Percentiles rank a stretch among this genome's conserved stretches.
phyloP scores from a whole-genome alignment of 2,888 invertebrate genomes.

The Pollenia amentaria region DNA sequence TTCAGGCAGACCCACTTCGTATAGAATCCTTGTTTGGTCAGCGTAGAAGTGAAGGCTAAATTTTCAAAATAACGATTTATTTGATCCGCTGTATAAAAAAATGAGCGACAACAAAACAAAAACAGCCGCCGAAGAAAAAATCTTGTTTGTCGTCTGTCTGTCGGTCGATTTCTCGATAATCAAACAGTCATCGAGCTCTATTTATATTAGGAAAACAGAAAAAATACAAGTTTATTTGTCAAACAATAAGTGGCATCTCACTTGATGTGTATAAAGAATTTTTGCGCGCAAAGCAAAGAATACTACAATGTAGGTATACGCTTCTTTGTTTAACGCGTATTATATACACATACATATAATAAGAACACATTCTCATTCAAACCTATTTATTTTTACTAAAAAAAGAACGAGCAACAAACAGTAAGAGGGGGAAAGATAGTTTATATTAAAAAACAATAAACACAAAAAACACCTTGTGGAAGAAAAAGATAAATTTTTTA shows the following conservation, averaged over 20 bases:
- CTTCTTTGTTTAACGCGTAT: too few relatives aligned
- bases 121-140: background rate
- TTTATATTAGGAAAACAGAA: slow-evolving; percentile 77
- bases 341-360: background rate
- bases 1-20: too few relatives aligned
- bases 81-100: background rate
- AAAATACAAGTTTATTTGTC: slow-evolving; percentile 41
- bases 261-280: slow-evolving; percentile 45
- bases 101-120: background rate
- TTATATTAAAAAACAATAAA: background rate
- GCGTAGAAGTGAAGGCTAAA: too few relatives aligned
- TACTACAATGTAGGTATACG: slow-evolving; percentile 18
- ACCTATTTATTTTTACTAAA: too few relatives aligned
- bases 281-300: slow-evolving; percentile 35
- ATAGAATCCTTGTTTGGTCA: too few relatives aligned
- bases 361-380: too few relatives aligned
- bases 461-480: slow-evolving; percentile 3
- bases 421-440: slow-evolving; percentile 2
- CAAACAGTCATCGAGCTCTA: slow-evolving; percentile 80
- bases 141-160: background rate
- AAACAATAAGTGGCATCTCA: slow-evolving; percentile 56
- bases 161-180: slow-evolving; percentile 76
- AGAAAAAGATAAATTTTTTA: background rate
- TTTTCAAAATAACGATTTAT: too few relatives aligned
- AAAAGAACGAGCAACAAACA: background rate